Percentiles rank a stretch among this genome's conserved stretches.
Conservation (phyloP, 2,797 vertebrate species). For the Simalia tracyae region DNA sequence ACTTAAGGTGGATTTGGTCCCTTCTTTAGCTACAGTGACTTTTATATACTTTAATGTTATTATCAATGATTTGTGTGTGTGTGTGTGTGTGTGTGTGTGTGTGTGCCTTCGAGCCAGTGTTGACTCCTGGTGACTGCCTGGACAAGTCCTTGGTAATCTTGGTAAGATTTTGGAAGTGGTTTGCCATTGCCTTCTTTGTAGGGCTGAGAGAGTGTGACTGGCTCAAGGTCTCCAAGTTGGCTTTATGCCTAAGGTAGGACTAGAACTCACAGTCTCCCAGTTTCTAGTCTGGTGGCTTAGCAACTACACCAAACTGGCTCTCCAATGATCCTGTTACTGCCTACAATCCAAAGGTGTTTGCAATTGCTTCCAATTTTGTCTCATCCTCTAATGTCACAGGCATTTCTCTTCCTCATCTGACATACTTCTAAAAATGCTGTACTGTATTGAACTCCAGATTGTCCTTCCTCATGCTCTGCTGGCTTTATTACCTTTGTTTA, state of each 20-base stretch:
- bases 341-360: not conserved
- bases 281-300: not conserved
- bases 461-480: not conserved
- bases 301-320: not conserved
- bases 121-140: not conserved
- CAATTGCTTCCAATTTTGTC: not conserved
- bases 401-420: not conserved
- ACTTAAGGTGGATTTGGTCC: not conserved
- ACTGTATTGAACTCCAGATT: not conserved
- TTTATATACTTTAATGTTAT: not conserved
- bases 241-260: not conserved
- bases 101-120: too few species aligned
- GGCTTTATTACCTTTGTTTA: not conserved
- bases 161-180: not conserved
- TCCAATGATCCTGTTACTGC: not conserved
- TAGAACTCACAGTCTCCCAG: not conserved
- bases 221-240: not conserved
- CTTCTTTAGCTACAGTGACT: not conserved
- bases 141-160: not conserved
- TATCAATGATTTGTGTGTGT: not conserved
- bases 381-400: not conserved
- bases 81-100: not conserved
- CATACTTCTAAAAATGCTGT: not conserved
- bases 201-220: not conserved
- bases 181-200: not conserved